These are phyloP conservation scores for Bilobella aurantiaca DNA, from an alignment of 1,140 invertebrate species.

Conservation along the genomic window DNA sequence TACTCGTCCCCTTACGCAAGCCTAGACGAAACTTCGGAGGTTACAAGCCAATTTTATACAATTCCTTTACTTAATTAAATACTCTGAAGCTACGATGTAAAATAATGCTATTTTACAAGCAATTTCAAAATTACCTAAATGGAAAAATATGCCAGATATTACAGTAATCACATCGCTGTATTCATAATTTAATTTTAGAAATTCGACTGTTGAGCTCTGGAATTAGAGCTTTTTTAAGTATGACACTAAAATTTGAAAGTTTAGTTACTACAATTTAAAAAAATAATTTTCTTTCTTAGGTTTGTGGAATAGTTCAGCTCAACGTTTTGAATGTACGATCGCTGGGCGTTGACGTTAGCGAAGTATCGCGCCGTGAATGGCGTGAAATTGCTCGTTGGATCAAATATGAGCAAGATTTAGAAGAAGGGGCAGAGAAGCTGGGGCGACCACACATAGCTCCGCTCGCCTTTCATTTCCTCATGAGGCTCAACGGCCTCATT, in stretches of 20 bases:
- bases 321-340: not conserved
- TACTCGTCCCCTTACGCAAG: not conserved
- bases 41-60: not conserved
- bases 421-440: slow-evolving; percentile 73
- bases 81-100: not conserved
- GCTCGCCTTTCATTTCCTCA: slow-evolving; percentile 78
- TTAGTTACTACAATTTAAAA: not conserved
- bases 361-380: slow-evolving; percentile 64
- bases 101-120: not conserved
- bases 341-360: slow-evolving; percentile 45
- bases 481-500: slow-evolving; percentile 73
- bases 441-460: slow-evolving; percentile 81
- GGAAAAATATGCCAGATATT: not conserved
- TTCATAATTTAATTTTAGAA: no score
- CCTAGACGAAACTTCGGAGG: not conserved
- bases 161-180: no score
- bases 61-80: not conserved
- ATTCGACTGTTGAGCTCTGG: not conserved
- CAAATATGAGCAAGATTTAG: slow-evolving; percentile 88
- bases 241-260: not conserved
- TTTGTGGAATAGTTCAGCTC: slow-evolving; percentile 5
- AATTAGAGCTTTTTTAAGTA: not conserved
- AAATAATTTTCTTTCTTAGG: not conserved
- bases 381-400: slow-evolving; percentile 92
- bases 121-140: not conserved